These are phyloP conservation scores for Phymanthus crucifer DNA, from an alignment of 92 coral and sea anemone species.

Conservation along the genomic window DNA sequence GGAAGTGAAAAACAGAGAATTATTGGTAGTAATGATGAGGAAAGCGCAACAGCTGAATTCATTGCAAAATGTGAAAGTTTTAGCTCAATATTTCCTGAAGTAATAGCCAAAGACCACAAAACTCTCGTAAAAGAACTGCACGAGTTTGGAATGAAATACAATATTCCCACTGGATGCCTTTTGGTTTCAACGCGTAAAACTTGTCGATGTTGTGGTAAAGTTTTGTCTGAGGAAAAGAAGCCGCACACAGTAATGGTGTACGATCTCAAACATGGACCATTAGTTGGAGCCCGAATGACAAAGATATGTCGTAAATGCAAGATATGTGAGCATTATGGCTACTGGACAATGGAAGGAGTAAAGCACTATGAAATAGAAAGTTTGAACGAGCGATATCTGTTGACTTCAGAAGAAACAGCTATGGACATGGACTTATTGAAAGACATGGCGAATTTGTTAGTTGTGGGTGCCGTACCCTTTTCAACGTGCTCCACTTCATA, in stretches of 20 bases:
- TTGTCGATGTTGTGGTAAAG: constrained; percentile 10
- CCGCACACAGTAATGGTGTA: constrained; percentile 10
- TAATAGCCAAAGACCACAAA: neutral
- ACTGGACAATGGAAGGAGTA: constrained; percentile 7
- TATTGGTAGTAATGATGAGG: neutral
- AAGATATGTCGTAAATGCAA: constrained; percentile 38
- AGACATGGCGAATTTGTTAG: constrained; percentile 8
- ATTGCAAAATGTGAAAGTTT: constrained; percentile 1
- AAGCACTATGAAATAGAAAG: constrained; percentile 2
- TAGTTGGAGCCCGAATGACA: constrained; percentile 18
- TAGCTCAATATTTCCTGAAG: neutral
- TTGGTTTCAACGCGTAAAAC: neutral
- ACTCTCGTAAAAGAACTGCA: neutral
- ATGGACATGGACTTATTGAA: constrained; percentile 25
- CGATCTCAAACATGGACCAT: constrained; percentile 7
- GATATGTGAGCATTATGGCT: constrained; percentile 39
- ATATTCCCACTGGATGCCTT: constrained; percentile 12
- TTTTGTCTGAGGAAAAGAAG: neutral
- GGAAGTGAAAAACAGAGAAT: neutral
- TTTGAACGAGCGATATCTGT: neutral
- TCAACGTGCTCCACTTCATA: constrained; percentile 17
- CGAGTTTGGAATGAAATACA: constrained; percentile 8
- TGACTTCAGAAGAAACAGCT: constrained; percentile 46
- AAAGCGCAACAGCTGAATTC: constrained; percentile 5
- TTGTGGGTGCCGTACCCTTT: constrained; percentile 39